phyloP scores from a whole-genome alignment of 2,888 invertebrate species.

The Dimorphilus gyrociliatus region DNA sequence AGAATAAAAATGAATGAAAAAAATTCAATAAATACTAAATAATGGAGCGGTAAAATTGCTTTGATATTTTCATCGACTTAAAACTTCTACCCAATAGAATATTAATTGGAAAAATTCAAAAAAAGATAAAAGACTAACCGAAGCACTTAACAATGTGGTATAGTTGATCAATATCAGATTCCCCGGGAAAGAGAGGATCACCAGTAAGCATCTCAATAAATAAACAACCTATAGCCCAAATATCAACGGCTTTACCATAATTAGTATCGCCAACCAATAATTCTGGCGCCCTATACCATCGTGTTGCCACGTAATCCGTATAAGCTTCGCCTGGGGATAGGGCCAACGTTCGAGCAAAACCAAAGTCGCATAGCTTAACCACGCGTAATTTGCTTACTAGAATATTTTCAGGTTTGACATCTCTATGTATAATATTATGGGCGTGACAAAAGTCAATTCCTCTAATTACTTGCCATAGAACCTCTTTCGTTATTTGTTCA shows the following conservation, averaged over 20 bases:
- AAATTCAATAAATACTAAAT: conserved; percentile 1
- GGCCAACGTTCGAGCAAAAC: conserved; percentile 54
- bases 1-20: background rate
- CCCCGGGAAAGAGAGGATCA: conserved; percentile 69
- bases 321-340: conserved; percentile 57
- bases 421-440: conserved; percentile 66
- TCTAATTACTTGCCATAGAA: conserved; percentile 61
- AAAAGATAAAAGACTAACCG: conserved; percentile 39
- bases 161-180: conserved; percentile 73
- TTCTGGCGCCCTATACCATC: conserved; percentile 77
- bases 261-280: conserved; percentile 57
- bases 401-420: conserved; percentile 76
- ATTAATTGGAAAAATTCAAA: too few species aligned
- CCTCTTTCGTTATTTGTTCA: conserved; percentile 53
- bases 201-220: conserved; percentile 71
- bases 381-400: conserved; percentile 56
- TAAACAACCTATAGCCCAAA: conserved; percentile 72
- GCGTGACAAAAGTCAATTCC: conserved; percentile 54
- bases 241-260: conserved; percentile 52
- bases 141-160: conserved; percentile 61
- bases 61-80: too few species aligned
- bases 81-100: too few species aligned
- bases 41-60: too few species aligned
- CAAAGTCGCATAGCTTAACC: conserved; percentile 76
- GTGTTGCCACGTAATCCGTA: conserved; percentile 70